Evolutionary conservation across 1,140 invertebrate species (phyloP), one percentile per base, ranked within the genome.

Genomic region (Proctacanthus coquilletti): DNA sequence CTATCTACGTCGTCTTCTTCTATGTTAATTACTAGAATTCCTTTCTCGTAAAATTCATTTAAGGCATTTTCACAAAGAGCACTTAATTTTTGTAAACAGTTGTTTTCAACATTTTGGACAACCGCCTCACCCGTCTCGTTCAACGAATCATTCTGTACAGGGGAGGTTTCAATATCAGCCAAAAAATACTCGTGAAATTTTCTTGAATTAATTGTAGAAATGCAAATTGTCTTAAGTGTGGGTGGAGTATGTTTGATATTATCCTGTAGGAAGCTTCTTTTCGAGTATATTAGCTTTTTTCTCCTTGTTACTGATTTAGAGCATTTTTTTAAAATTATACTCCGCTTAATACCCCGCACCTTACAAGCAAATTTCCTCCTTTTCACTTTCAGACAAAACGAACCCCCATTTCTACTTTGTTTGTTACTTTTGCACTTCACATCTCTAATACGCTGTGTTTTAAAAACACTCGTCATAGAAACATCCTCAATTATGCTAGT

Each of bases 21-120:
- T 27, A 27, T 8, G 23, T 27, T 27, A 9, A 27, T 9, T 13
- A 27, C 8, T 27, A 27, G 13, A 27, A 27, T 27, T 8, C 13
- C 13, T 27, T 27, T 27, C 23, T 27, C 23, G 52, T 52, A 58
- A 52, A 50, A 58, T 53, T 50, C 56, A 49, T 52, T 53, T 58
- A 58, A 56, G 51, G 55, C 55, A 58, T 44, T 53, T 44, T 52
- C 53, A 53, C 55, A 58, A 58, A 58, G 55, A 48, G 56, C 55
- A 58, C 55, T 58, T 58, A 57, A 45, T 52, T 58, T 57, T 47
- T 55, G 52, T 52, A 56, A n/a, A n/a, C n/a, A n/a, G n/a, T n/a
- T n/a, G n/a, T 30, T 30, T 30, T 11, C 3, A 30, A 30, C n/a
- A n/a, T n/a, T n/a, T n/a, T n/a, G n/a, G n/a, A n/a, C 32, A 18